Evolutionary conservation across 2,888 invertebrate genomes (phyloP).

Genomic region (Cantharis rustica): DNA sequence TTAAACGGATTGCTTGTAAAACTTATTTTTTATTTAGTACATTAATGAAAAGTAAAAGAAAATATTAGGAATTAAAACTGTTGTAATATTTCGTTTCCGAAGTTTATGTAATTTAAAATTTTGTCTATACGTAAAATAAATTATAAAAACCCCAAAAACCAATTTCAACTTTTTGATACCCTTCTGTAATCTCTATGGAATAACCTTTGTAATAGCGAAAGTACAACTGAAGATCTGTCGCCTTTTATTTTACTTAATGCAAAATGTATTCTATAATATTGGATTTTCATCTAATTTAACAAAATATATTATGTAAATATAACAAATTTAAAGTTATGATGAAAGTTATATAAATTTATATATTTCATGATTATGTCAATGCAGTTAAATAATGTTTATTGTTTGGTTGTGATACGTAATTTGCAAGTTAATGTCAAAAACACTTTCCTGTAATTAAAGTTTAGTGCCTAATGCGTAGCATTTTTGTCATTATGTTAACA

Average conservation of each 20-base stretch:
- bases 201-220: slow-evolving; percentile 16
- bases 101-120: not conserved
- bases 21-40: not conserved
- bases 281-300: not conserved
- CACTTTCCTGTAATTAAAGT: not conserved
- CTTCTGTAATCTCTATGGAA: slow-evolving; percentile 13
- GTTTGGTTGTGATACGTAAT: not conserved
- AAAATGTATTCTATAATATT: not conserved
- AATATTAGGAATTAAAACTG: not conserved
- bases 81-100: not conserved
- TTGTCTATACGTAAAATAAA: slow-evolving; percentile 6
- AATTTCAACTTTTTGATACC: slow-evolving; percentile 17
- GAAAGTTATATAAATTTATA: not conserved
- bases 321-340: not conserved
- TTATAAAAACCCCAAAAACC: slow-evolving; percentile 11
- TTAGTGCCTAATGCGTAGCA: not conserved
- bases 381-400: not conserved
- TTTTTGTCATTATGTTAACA: not conserved
- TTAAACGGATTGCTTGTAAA: not conserved
- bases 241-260: not conserved
- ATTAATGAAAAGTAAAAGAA: not conserved
- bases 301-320: not conserved
- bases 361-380: not conserved
- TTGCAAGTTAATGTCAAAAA: not conserved
- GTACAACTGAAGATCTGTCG: not conserved